Base-by-base conservation (phyloP, 2,888 invertebrate genomes). In the Hemithea aestivaria region DNA sequence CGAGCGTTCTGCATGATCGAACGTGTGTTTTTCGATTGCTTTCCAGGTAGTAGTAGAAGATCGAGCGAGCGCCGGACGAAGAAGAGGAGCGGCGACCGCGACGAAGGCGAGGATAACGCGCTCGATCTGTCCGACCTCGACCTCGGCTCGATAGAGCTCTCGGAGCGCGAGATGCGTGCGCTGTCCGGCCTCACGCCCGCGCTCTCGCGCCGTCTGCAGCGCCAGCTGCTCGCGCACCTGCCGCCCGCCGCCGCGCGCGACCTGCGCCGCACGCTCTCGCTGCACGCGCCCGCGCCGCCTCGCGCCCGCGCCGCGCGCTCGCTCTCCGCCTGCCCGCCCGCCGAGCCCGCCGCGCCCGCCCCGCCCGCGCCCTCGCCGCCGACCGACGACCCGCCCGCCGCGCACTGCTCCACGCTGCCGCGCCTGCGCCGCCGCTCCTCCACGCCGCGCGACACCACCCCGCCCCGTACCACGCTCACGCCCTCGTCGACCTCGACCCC, bases 141-240 rank as follows among this genome's bases (percentile, higher is more conserved):
- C 77, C 77, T 93, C 58, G 91, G 91, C 63, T 89, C 91, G 57
- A 87, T 93, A 58, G 90, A 91, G 72, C 80, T 93, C 45, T 90
- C 91, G 53, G 92, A 92, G 73, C 90, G 90, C 64, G 93, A 93
- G 84, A 83, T 91, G 62, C 89, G 91, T 65, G 74, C 92, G 48
- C 80, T 92, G 53, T 91, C 91, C 11, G 91, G 90, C 54, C 88
- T 93, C 52, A 92, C 93, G 54, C 93, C 93, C 20, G 92, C 90
- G 51, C 83, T 93, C 56, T 91, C 92, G 50, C 90, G 91, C 57
- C 90, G 92, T 25, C 90, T 92, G 65, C 92, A 92, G 82, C 91
- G 90, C 44, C 92, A 92, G 73, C 81, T 93, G 56, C 81, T 93
- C 40, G 91, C 92, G 52, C 91, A 91, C 68, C 72, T 93, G 64